Percentiles rank a stretch among this genome's conserved stretches.
Evolutionary conservation across 1,140 invertebrate species (phyloP).

Genomic region (roundworm (Caenorhabditis elegans)): WBcel235 BX284604.4:2974501-2975000

Average conservation of each 20-base stretch:
- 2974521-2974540: conserved; percentile 35
- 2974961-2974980: conserved; percentile 48
- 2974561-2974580: conserved; percentile 46
- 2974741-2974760: conserved; percentile 53
- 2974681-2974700: conserved; percentile 54
- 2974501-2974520: too few species aligned
- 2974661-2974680: conserved; percentile 51
- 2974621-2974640: conserved; percentile 50
- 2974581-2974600: conserved; percentile 55
- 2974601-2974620: conserved; percentile 57
- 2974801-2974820: background rate
- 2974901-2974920: conserved; percentile 56
- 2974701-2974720: conserved; percentile 50
- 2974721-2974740: conserved; percentile 60
- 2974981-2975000: conserved; percentile 51
- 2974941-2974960: conserved; percentile 55
- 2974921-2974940: conserved; percentile 55
- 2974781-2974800: background rate
- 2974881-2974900: conserved; percentile 51
- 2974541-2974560: conserved; percentile 51
- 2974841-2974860: background rate
- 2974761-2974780: conserved; percentile 44
- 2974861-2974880: conserved; percentile 40
- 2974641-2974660: conserved; percentile 44
- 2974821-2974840: too few species aligned